Percentiles rank a stretch among this genome's conserved stretches.
Conservation (phyloP, 23 tunicate species). For the Clavelina lepadiformis region DNA sequence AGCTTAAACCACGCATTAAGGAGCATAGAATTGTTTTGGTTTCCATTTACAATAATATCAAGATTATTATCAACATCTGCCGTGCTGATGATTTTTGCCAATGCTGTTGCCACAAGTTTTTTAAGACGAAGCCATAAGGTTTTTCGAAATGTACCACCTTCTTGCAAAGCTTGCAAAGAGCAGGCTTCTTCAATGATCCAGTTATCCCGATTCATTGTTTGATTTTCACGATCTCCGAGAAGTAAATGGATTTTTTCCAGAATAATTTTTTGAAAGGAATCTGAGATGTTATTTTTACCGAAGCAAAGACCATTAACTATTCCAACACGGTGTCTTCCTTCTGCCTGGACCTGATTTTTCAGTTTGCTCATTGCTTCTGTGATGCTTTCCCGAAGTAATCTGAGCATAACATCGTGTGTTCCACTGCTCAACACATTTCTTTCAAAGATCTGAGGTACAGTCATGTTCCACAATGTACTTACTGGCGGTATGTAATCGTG, state of each 20-base stretch:
- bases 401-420: slow-evolving; percentile 1
- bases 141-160: slow-evolving; percentile 71
- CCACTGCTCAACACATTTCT: not conserved
- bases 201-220: not conserved
- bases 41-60: slow-evolving; percentile 9
- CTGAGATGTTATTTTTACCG: not conserved
- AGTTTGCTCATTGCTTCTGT: slow-evolving; percentile 46
- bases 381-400: slow-evolving; percentile 31
- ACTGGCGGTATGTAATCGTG: slow-evolving; percentile 33
- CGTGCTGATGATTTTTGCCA: slow-evolving; percentile 55
- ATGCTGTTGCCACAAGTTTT: slow-evolving; percentile 15
- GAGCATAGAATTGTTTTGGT: not conserved
- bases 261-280: slow-evolving; percentile 19
- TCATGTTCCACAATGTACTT: slow-evolving; percentile 18
- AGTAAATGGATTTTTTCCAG: slow-evolving; percentile 13
- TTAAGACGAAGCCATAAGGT: slow-evolving; percentile 55
- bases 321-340: slow-evolving; percentile 25
- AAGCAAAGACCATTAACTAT: slow-evolving; percentile 16
- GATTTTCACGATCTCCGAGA: slow-evolving; percentile 17
- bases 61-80: slow-evolving; percentile 50
- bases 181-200: slow-evolving; percentile 68
- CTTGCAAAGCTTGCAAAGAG: slow-evolving; percentile 41
- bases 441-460: slow-evolving; percentile 29
- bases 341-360: slow-evolving; percentile 11
- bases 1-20: not conserved